phyloP scores from a whole-genome alignment of 2,888 invertebrate species.

The Venusia cambrica region DNA sequence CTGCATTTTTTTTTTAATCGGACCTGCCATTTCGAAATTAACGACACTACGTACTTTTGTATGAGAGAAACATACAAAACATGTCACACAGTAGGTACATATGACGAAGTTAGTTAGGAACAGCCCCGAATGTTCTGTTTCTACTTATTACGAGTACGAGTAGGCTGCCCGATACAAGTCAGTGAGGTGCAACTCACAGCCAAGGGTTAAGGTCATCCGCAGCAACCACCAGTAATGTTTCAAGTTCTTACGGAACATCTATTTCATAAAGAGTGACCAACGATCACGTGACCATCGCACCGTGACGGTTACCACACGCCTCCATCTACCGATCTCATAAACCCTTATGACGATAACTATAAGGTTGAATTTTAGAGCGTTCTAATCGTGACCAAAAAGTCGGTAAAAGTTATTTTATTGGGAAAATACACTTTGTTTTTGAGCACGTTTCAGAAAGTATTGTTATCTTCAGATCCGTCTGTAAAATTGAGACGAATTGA shows the following conservation, averaged over 20 bases:
- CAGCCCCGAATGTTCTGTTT: no score
- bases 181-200: no score
- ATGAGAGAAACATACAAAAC: no score
- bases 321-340: background rate
- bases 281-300: constrained; percentile 21
- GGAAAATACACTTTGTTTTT: constrained; percentile 5
- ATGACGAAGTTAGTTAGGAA: no score
- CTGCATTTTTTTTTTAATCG: no score
- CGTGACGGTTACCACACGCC: constrained; percentile 24
- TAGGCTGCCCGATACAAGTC: no score
- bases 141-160: no score
- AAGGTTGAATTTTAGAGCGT: constrained; percentile 6
- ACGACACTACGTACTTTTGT: no score
- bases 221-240: constrained; percentile 8
- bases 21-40: no score
- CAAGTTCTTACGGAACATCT: constrained; percentile 30
- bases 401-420: constrained; percentile 15
- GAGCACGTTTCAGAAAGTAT: constrained; percentile 18
- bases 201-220: constrained; percentile 12
- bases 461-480: constrained; percentile 5
- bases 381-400: constrained; percentile 16
- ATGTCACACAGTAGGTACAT: no score
- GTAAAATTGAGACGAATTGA: constrained; percentile 15
- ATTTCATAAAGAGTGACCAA: constrained; percentile 32
- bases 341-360: constrained; percentile 5